These are phyloP conservation scores for Seriola quinqueradiata DNA, from an alignment of 2,113 vertebrate genomes.

Conservation along the genomic window DNA sequence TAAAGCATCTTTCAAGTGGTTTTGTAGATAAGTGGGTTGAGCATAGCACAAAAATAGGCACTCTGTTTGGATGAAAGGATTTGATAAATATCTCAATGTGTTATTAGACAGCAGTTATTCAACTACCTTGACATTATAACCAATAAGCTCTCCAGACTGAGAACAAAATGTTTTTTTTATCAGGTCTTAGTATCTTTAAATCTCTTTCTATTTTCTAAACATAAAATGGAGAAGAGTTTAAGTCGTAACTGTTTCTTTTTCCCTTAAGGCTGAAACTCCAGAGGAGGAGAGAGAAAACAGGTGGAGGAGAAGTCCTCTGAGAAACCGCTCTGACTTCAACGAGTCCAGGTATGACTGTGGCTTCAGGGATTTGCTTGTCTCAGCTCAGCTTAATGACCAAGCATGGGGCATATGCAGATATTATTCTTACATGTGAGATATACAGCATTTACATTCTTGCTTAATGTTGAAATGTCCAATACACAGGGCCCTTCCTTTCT, in stretches of 20 bases:
- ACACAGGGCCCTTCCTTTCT: neutral
- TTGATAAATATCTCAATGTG: neutral
- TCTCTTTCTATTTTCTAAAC: neutral
- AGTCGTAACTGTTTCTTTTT: constrained; percentile 26
- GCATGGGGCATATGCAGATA: neutral
- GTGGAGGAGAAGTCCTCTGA: constrained; percentile 95
- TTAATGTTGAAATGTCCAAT: neutral
- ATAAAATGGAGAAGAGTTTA: neutral
- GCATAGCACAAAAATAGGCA: neutral
- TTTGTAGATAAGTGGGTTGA: neutral
- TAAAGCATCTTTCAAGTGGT: neutral
- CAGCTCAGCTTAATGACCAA: constrained; percentile 2
- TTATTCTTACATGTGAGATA: neutral
- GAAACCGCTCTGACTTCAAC: constrained; percentile 90
- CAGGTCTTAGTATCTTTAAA: neutral
- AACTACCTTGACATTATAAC: neutral
- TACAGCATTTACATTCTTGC: neutral
- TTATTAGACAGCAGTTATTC: neutral
- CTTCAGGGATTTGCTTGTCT: neutral
- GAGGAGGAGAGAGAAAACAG: constrained; percentile 93
- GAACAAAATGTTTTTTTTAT: neutral
- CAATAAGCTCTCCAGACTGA: neutral
- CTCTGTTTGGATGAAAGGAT: neutral
- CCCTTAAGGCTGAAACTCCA: constrained; percentile 84
- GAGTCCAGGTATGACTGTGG: constrained; percentile 89